phyloP scores from a whole-genome alignment of 2,888 invertebrate species.

The Callyntrura guangdongensis region DNA sequence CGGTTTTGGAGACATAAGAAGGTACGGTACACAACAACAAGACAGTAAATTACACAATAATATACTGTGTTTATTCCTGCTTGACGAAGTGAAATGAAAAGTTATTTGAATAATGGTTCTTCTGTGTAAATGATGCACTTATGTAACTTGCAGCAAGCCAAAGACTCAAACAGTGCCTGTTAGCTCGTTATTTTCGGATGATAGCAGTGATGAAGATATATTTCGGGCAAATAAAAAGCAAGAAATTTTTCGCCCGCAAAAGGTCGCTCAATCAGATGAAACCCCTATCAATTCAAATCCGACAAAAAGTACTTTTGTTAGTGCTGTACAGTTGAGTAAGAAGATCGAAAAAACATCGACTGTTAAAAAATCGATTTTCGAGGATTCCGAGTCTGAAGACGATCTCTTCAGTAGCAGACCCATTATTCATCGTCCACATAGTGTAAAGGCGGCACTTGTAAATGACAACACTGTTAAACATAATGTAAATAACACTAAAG shows the following conservation, averaged over 20 bases:
- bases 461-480: not conserved
- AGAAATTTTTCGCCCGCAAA: not conserved
- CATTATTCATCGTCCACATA: not conserved
- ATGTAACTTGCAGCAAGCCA: not conserved
- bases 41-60: not conserved
- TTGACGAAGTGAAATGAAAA: not conserved
- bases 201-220: conserved; percentile 80
- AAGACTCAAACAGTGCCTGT: conserved; percentile 32
- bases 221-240: conserved; percentile 63
- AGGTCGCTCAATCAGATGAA: not conserved
- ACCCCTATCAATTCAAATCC: not conserved
- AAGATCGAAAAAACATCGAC: conserved; percentile 67
- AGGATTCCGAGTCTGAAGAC: conserved; percentile 84
- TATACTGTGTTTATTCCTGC: not conserved
- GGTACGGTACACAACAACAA: conserved; percentile 58
- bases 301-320: not conserved
- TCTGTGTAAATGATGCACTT: not conserved
- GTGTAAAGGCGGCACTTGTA: no score
- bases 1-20: conserved; percentile 22
- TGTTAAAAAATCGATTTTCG: conserved; percentile 82
- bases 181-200: conserved; percentile 70
- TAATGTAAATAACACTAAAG: no score
- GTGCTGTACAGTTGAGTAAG: not conserved
- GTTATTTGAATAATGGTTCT: conserved; percentile 24
- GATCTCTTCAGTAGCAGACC: conserved; percentile 79